phyloP scores from a whole-genome alignment of 2,888 invertebrate species.

The Acheta domesticus region DNA sequence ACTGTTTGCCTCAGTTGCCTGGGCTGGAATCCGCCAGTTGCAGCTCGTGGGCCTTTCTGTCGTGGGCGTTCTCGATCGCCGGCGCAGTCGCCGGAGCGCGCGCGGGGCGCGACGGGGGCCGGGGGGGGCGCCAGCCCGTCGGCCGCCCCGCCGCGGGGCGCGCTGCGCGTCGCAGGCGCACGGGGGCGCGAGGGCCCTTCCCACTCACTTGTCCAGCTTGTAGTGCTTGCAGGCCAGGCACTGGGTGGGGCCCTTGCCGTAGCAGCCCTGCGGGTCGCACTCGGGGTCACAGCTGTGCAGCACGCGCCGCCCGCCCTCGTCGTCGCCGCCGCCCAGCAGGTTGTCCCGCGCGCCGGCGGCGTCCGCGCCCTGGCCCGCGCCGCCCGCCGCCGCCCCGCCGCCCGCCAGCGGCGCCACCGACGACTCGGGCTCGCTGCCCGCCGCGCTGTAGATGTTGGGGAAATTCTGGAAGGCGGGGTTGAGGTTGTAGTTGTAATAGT shows the following conservation, averaged over 20 bases:
- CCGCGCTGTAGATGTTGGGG: constrained; percentile 70
- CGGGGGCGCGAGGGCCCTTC: not conserved
- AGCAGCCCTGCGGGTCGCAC: constrained; percentile 82
- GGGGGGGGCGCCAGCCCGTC: not conserved
- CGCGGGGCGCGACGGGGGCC: too few species aligned
- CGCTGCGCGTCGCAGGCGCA: not conserved
- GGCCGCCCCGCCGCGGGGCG: not conserved
- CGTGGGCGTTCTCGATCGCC: too few species aligned
- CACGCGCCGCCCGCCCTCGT: constrained; percentile 45
- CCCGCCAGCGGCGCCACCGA: constrained; percentile 73
- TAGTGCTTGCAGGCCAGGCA: constrained; percentile 80
- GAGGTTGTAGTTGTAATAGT: constrained; percentile 28
- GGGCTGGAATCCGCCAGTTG: too few species aligned
- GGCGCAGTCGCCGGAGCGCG: too few species aligned
- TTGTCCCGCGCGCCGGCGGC: constrained; percentile 37
- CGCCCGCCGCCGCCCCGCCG: constrained; percentile 42
- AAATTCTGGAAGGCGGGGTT: constrained; percentile 63
- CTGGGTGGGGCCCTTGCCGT: constrained; percentile 78
- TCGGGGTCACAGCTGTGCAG: constrained; percentile 72
- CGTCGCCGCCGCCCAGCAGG: constrained; percentile 28
- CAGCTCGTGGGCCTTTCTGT: too few species aligned
- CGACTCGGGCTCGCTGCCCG: constrained; percentile 74
- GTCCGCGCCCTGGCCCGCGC: constrained; percentile 39
- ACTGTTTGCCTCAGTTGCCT: too few species aligned
- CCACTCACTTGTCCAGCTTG: constrained; percentile 69